Conservation (phyloP, 1,140 invertebrate species). For the Platorchestia sp. region DNA sequence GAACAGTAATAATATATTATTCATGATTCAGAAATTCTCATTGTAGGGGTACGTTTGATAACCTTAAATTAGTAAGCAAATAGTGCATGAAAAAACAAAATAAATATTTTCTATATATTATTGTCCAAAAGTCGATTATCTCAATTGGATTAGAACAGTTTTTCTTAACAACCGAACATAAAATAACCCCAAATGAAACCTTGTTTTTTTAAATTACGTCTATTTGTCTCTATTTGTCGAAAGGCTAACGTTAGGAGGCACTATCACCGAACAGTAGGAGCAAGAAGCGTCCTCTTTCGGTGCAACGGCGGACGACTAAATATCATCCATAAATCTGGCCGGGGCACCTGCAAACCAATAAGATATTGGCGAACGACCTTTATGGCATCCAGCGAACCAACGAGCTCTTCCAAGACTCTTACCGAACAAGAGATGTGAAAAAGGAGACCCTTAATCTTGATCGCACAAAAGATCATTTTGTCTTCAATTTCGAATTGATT, state of each 20-base stretch:
- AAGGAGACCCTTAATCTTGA: not conserved
- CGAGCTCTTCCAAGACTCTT: constrained; percentile 10
- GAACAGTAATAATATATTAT: too few species aligned
- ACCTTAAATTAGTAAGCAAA: too few species aligned
- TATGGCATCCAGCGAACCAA: constrained; percentile 24
- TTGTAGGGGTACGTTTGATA: too few species aligned
- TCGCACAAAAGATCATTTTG: not conserved
- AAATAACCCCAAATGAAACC: not conserved
- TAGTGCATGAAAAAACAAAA: too few species aligned
- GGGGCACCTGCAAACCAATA: constrained; percentile 33
- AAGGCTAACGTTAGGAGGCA: not conserved
- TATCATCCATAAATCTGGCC: constrained; percentile 8
- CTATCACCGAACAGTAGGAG: not conserved
- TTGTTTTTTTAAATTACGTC: not conserved
- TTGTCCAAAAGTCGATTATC: not conserved
- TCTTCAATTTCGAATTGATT: not conserved
- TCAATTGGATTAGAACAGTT: not conserved
- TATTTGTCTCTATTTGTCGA: not conserved
- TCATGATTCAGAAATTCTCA: too few species aligned
- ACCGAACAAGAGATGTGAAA: not conserved
- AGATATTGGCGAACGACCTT: constrained; percentile 19
- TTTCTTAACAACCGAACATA: not conserved
- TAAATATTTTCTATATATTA: too few species aligned
- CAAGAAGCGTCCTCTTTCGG: not conserved
- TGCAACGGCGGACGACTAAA: not conserved